Base-by-base conservation (phyloP, 2,888 invertebrate species). In the Trilocha varians region DNA sequence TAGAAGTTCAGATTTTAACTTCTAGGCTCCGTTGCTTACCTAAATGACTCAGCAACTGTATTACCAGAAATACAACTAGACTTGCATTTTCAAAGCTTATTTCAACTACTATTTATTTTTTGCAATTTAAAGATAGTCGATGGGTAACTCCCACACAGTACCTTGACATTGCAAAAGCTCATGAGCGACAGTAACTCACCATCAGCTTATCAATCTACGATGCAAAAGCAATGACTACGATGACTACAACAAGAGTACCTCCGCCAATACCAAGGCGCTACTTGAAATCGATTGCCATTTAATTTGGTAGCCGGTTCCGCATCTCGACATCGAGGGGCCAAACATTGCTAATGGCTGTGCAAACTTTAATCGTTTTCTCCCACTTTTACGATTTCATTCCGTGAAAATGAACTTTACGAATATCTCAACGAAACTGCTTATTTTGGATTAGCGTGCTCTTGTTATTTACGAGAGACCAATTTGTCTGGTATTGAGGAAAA, bases 241-340 rank as follows among this genome's bases (percentile, higher is more conserved):
- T 14, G 17, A 32, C 43, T 16, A 11, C 17, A 32, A 15, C 16
- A 9, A 34, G 34, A 33, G 16, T 43, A 13, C 4, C 39, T 58
- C 62, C 64, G 62, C 62, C 67, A 64, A 71, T 67, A 63, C 56
- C 56, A 48, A 16, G 48, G 52, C 47, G 56, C 52, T 60, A 53
- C 65, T 73, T 49, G 49, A 68, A 70, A 76, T 78, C 75, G 74
- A 78, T 75, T 71, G 78, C 69, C 74, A 70, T 76, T 77, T 75
- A 70, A 75, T 73, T 76, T 55, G 57, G 50, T 48, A 46, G 43
- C 46, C 16, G 32, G 40, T 35, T 25, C 35, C 32, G 32, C 36
- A 32, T 34, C 43, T 40, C 37, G 47, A 51, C 53, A 54, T 53
- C 48, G 52, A 57, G 58, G 50, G 53, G 45, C 49, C 62, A 61